These are phyloP conservation scores for Hyperoplus immaculatus DNA, from an alignment of 2,797 vertebrate genomes.

Conservation along the genomic window DNA sequence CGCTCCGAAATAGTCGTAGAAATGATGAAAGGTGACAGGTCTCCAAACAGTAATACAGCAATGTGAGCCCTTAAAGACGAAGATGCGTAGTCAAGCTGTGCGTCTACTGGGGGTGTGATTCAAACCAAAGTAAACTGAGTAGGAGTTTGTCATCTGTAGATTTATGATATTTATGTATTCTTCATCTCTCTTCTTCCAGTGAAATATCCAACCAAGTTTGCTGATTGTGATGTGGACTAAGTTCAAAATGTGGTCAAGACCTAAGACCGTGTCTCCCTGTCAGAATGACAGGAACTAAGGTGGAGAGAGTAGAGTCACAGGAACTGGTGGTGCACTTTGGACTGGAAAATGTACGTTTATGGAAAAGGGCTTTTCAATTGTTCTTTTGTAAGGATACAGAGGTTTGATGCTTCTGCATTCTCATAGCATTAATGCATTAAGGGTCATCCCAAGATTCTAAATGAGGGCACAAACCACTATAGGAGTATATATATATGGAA, in stretches of 20 bases:
- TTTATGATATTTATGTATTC: conserved; percentile 46
- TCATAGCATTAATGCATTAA: neutral
- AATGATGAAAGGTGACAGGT: conserved; percentile 24
- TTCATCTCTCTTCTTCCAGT: conserved; percentile 29
- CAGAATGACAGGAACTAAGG: conserved; percentile 16
- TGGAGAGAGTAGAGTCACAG: neutral
- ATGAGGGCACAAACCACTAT: neutral
- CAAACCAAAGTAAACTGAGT: conserved; percentile 35
- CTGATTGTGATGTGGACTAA: conserved; percentile 29
- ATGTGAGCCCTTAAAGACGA: neutral
- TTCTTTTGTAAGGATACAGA: neutral
- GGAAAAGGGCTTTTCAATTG: neutral
- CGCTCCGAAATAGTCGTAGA: conserved; percentile 18
- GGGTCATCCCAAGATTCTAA: neutral
- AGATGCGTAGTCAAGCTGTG: conserved; percentile 14
- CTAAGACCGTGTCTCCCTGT: conserved; percentile 6
- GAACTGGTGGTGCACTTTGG: neutral
- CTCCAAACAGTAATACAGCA: conserved; percentile 11
- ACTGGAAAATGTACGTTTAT: neutral
- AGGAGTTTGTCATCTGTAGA: conserved; percentile 29
- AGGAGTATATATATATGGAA: conserved; percentile 1
- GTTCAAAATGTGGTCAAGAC: conserved; percentile 31
- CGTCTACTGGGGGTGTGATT: conserved; percentile 22
- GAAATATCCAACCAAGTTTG: conserved; percentile 15
- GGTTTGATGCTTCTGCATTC: conserved; percentile 13